Conservation (phyloP, 2,797 vertebrate species). For the Tragelaphus oryx region DNA sequence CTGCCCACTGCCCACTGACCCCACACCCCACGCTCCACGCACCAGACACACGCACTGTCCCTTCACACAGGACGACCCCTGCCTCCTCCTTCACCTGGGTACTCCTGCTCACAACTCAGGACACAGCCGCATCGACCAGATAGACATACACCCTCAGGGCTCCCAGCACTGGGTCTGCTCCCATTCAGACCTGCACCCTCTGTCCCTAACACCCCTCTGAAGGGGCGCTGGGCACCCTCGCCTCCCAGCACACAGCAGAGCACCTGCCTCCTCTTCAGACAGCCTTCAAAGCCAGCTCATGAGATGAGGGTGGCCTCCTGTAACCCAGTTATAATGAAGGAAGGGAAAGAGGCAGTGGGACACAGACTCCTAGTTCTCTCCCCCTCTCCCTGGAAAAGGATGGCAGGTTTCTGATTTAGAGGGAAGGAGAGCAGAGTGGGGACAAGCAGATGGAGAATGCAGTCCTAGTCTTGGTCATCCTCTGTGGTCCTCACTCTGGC, state of each 20-base stretch:
- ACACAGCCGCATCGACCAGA: neutral
- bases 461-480: neutral
- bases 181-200: neutral
- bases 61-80: neutral
- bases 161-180: neutral
- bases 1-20: neutral
- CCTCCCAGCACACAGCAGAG: neutral
- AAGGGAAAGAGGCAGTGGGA: neutral
- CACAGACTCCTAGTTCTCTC: neutral
- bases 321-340: neutral
- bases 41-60: neutral
- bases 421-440: neutral
- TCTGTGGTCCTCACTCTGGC: neutral
- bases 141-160: fast-evolving
- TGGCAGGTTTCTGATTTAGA: neutral
- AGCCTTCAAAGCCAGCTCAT: neutral
- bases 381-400: neutral
- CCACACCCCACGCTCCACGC: neutral
- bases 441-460: neutral
- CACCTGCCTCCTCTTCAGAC: neutral
- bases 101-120: neutral
- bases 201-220: too few species aligned
- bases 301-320: neutral
- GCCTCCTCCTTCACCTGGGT: neutral
- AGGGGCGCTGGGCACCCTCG: too few species aligned